Conservation (phyloP, 2,113 vertebrate species). For the Anolis carolinensis region DNA sequence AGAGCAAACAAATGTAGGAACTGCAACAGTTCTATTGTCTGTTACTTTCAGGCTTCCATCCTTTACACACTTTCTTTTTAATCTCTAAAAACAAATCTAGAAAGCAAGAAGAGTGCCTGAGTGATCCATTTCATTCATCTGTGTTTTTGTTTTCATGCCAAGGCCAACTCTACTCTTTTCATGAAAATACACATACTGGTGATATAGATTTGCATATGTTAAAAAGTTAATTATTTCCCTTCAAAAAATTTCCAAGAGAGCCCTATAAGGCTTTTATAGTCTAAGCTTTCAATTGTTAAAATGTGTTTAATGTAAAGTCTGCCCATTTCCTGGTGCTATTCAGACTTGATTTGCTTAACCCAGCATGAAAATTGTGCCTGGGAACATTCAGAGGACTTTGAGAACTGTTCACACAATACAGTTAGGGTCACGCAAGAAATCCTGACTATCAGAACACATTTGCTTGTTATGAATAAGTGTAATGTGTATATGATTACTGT, state of each 20-base stretch:
- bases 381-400: neutral
- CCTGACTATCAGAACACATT: neutral
- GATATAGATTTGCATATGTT: neutral
- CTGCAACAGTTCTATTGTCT: neutral
- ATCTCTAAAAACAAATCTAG: conserved; percentile 4
- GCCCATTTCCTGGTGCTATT: conserved; percentile 5
- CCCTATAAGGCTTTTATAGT: neutral
- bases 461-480: neutral
- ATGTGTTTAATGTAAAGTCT: neutral
- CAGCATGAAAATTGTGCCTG: neutral
- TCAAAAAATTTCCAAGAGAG: neutral
- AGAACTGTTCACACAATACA: neutral
- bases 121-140: neutral
- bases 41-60: neutral
- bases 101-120: conserved; percentile 11
- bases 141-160: neutral
- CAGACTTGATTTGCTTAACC: conserved; percentile 22
- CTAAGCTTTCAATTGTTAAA: neutral
- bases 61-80: neutral
- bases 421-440: neutral
- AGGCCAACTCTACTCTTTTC: neutral
- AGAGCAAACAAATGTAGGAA: neutral
- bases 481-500: neutral
- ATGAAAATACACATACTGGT: neutral
- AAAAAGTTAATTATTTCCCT: neutral